A percentile compares a stretch with the other conserved stretches of the same genome.
phyloP scores from a whole-genome alignment of 1,140 invertebrate genomes.

The Sitobion miscanthi region DNA sequence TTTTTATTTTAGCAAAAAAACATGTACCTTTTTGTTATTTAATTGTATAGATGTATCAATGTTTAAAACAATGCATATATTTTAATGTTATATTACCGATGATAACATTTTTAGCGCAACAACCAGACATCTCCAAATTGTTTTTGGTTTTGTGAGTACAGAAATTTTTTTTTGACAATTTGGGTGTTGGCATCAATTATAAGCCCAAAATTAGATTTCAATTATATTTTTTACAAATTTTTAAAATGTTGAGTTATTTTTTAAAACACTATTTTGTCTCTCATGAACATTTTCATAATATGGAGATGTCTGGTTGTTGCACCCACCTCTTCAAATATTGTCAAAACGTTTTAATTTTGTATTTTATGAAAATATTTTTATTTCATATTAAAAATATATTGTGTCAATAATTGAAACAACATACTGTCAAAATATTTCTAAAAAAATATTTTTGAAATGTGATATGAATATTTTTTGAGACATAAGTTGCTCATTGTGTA shows the following conservation, averaged over 20 bases:
- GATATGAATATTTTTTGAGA: no score
- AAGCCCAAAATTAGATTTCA: not conserved
- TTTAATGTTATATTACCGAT: conserved; percentile 6
- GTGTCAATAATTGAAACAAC: no score
- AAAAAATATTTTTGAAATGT: no score
- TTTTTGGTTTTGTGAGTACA: conserved; percentile 16
- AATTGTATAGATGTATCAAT: not conserved
- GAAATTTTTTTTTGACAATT: not conserved
- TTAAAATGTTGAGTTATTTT: not conserved
- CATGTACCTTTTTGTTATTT: not conserved
- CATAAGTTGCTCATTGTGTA: no score
- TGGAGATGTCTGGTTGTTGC: not conserved
- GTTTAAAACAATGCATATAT: not conserved
- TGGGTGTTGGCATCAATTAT: no score
- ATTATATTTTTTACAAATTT: not conserved
- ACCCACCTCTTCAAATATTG: not conserved
- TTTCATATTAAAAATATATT: no score
- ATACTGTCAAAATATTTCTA: no score
- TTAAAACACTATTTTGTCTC: conserved; percentile 8
- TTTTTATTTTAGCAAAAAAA: conserved; percentile 26
- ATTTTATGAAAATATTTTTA: no score
- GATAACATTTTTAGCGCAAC: conserved; percentile 1
- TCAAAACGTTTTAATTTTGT: no score
- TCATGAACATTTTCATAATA: not conserved
- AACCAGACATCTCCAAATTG: conserved; percentile 21